These are phyloP conservation scores for Psammodynastes pulverulentus DNA, from an alignment of 2,113 vertebrate genomes.

Conservation along the genomic window DNA sequence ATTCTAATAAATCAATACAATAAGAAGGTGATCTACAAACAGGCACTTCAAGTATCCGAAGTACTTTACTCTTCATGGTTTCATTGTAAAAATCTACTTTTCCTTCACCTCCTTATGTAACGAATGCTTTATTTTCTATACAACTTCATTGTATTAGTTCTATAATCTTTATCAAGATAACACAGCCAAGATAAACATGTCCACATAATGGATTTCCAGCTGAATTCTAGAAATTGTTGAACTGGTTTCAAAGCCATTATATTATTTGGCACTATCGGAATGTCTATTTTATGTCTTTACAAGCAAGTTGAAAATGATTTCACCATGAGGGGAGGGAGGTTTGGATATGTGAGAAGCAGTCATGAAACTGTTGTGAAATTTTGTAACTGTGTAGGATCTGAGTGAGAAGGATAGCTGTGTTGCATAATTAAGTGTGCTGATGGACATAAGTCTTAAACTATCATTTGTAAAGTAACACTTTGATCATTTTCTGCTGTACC, in stretches of 20 bases:
- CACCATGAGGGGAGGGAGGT: background rate
- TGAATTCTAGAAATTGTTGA: background rate
- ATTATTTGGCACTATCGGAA: background rate
- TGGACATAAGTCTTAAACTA: background rate
- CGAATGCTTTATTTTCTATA: background rate
- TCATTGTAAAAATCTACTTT: background rate
- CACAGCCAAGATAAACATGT: background rate
- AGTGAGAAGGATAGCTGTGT: constrained; percentile 2
- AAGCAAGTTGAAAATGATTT: background rate
- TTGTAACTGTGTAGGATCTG: background rate
- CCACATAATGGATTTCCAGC: background rate
- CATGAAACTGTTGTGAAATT: background rate
- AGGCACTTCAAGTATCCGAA: background rate
- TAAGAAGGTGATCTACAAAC: background rate
- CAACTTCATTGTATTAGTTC: background rate
- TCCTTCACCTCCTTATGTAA: background rate
- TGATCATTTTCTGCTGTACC: background rate
- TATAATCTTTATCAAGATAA: background rate
- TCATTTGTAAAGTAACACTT: constrained; percentile 16
- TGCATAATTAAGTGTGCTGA: constrained; percentile 5
- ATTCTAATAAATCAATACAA: background rate
- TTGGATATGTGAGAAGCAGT: background rate
- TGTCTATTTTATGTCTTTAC: background rate
- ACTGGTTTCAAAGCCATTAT: background rate
- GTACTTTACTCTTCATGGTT: background rate